A percentile compares a stretch with the other conserved stretches of the same genome.
These are phyloP conservation scores for Beris chalybata DNA, from an alignment of 2,888 invertebrate species.

Conservation along the genomic window DNA sequence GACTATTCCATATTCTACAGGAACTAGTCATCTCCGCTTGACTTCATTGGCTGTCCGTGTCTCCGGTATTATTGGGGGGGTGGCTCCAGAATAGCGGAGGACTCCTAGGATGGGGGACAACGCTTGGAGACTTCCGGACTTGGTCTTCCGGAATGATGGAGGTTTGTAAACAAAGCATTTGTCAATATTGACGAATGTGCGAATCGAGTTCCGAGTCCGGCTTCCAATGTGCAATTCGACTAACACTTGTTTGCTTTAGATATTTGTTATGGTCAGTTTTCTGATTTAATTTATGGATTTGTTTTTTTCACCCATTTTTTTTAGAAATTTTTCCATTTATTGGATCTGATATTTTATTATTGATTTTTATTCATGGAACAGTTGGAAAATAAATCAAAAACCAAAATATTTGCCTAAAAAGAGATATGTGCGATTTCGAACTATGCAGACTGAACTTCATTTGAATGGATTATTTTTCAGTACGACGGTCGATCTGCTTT, in stretches of 20 bases:
- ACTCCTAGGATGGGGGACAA: not conserved
- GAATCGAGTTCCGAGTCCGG: not conserved
- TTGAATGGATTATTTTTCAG: no score
- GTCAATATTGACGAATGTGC: slow-evolving; percentile 26
- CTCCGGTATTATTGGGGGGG: not conserved
- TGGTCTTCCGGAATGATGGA: slow-evolving; percentile 22
- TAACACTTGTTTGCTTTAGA: slow-evolving; percentile 22
- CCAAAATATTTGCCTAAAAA: no score
- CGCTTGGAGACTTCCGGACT: slow-evolving; percentile 11
- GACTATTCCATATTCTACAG: not conserved
- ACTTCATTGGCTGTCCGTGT: not conserved
- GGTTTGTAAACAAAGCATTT: slow-evolving; percentile 23
- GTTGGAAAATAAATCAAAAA: no score
- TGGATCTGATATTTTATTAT: no score
- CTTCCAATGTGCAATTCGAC: not conserved
- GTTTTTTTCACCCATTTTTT: not conserved
- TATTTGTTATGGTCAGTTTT: slow-evolving; percentile 14
- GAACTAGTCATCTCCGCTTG: not conserved
- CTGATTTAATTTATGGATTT: slow-evolving; percentile 2
- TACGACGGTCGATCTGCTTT: no score
- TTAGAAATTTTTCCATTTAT: not conserved
- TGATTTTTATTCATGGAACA: no score
- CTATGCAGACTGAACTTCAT: no score
- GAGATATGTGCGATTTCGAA: no score
- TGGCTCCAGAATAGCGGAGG: not conserved